Evolutionary conservation across 2,113 vertebrate species (phyloP).

Genomic region (Salminus brasiliensis): DNA sequence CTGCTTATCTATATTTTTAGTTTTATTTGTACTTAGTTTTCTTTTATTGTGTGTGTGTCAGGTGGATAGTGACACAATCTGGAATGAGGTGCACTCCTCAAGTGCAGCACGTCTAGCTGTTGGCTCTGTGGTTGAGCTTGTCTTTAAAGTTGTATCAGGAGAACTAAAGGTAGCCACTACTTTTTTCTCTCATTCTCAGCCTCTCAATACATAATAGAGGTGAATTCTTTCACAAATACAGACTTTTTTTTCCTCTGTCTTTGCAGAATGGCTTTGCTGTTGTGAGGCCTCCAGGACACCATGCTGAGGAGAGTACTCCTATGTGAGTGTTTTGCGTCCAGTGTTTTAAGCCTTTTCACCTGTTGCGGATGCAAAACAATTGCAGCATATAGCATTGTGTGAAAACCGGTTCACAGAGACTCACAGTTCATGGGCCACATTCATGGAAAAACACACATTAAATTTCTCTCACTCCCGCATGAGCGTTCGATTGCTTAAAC

Average conservation of each 20-base stretch:
- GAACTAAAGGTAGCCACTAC: constrained; percentile 85
- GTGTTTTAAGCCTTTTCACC: too few species aligned
- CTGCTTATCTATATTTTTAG: background rate
- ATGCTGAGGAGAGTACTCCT: constrained; percentile 94
- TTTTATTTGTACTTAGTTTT: too few species aligned
- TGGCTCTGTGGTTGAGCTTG: constrained; percentile 93
- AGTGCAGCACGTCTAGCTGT: constrained; percentile 92
- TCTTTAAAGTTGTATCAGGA: constrained; percentile 93
- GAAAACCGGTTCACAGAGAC: too few species aligned
- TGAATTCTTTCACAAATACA: background rate
- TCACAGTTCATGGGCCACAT: too few species aligned
- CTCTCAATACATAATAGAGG: background rate
- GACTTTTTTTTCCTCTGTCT: background rate
- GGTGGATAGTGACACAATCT: constrained; percentile 98
- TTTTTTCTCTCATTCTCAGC: background rate
- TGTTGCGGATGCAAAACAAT: too few species aligned
- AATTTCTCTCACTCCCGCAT: too few species aligned
- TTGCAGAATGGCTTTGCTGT: constrained; percentile 94
- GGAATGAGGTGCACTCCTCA: constrained; percentile 94
- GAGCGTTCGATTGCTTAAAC: too few species aligned
- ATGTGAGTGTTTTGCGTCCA: constrained; percentile 96
- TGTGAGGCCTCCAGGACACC: constrained; percentile 95
- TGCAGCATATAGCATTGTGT: too few species aligned
- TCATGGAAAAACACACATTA: too few species aligned
- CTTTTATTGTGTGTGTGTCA: constrained; percentile 62